A percentile compares a stretch with the other conserved stretches of the same genome.
phyloP scores from a whole-genome alignment of 2,113 vertebrate species.

The Lamprologus lemairii region DNA sequence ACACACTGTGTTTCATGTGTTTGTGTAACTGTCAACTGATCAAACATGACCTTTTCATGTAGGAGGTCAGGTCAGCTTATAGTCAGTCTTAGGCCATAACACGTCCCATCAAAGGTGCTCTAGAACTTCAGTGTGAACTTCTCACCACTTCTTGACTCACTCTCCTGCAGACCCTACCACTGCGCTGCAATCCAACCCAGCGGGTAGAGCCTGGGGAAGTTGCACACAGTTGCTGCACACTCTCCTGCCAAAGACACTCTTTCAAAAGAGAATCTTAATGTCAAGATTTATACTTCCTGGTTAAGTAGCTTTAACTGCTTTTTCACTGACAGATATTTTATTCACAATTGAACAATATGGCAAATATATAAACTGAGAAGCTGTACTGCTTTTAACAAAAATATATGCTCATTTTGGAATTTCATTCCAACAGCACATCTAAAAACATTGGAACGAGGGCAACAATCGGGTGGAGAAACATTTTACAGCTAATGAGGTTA shows the following conservation, averaged over 20 bases:
- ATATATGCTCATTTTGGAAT: not conserved
- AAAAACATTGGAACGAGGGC: not conserved
- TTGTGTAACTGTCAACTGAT: not conserved
- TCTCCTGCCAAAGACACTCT: not conserved
- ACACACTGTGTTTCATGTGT: not conserved
- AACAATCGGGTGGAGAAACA: not conserved
- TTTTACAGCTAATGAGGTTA: not conserved
- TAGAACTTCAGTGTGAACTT: not conserved
- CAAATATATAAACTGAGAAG: not conserved
- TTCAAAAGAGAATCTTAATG: not conserved
- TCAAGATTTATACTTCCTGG: not conserved
- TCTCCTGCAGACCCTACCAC: not conserved
- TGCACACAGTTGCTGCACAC: not conserved
- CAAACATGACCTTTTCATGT: not conserved
- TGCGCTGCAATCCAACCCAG: not conserved
- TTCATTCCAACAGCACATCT: not conserved
- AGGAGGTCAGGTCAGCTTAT: not conserved
- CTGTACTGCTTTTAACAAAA: not conserved
- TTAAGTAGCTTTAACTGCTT: not conserved
- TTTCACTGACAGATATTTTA: not conserved
- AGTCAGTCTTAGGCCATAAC: not conserved
- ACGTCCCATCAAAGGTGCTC: not conserved
- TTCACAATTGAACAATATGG: not conserved
- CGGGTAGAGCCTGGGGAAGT: not conserved
- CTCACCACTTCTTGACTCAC: not conserved